A percentile compares a stretch with the other conserved stretches of the same genome.
Evolutionary conservation across 1,140 invertebrate genomes (phyloP).

Genomic region (Drosophila obscura): DNA sequence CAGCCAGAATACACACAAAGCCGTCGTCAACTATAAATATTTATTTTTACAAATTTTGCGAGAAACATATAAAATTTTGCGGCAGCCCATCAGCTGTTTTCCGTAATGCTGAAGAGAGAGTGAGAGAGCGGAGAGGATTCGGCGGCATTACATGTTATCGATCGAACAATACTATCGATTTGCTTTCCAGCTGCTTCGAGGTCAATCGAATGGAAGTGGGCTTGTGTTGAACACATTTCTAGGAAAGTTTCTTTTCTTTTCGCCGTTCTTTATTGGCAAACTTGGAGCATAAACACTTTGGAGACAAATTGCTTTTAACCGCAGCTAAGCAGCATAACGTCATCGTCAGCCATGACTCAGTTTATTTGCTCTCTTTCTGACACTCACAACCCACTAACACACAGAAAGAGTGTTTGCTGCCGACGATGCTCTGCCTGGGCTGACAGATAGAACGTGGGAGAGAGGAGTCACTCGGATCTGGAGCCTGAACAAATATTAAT

Average conservation of each 20-base stretch:
- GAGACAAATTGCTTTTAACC: slow-evolving; percentile 54
- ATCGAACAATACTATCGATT: slow-evolving; percentile 53
- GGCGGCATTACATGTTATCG: slow-evolving; percentile 32
- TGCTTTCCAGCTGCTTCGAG: slow-evolving; percentile 48
- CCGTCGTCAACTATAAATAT: slow-evolving; percentile 29
- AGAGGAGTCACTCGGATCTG: neutral
- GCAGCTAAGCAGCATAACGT: slow-evolving; percentile 59
- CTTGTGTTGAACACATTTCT: slow-evolving; percentile 27
- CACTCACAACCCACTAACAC: slow-evolving; percentile 9
- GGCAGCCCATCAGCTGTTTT: slow-evolving; percentile 27
- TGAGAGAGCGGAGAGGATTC: neutral
- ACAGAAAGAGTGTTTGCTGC: slow-evolving; percentile 3
- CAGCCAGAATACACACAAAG: neutral
- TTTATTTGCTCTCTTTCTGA: slow-evolving; percentile 39
- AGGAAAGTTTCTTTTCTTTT: slow-evolving; percentile 38
- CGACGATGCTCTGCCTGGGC: slow-evolving; percentile 33
- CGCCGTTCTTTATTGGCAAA: slow-evolving; percentile 48
- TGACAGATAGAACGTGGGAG: slow-evolving; percentile 23
- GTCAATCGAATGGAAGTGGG: slow-evolving; percentile 50
- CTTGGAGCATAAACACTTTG: slow-evolving; percentile 61
- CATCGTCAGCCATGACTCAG: slow-evolving; percentile 61
- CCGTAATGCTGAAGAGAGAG: neutral
- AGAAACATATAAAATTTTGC: slow-evolving; percentile 31
- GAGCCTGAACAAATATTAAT: slow-evolving; percentile 20
- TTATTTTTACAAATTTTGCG: slow-evolving; percentile 43